These are phyloP conservation scores for Dastarcus helophoroides DNA, from an alignment of 2,888 invertebrate species.

Conservation along the genomic window DNA sequence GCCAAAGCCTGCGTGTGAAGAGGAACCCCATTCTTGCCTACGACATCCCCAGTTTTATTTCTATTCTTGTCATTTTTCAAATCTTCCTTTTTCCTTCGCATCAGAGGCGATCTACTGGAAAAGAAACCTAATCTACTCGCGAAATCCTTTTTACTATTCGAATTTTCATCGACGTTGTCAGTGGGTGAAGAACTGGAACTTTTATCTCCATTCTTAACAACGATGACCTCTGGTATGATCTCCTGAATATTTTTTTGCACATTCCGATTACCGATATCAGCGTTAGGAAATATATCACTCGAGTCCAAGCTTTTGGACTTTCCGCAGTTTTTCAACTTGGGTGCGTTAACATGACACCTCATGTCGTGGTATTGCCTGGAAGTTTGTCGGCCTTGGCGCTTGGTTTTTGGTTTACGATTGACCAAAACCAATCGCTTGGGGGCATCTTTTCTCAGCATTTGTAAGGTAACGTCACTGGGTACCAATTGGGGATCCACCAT, in stretches of 20 bases:
- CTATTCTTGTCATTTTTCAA: constrained; percentile 21
- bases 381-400: constrained; percentile 20
- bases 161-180: constrained; percentile 15
- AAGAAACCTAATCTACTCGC: constrained; percentile 33
- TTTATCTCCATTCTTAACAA: constrained; percentile 18
- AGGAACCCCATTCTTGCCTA: constrained; percentile 23
- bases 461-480: constrained; percentile 60
- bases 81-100: constrained; percentile 32
- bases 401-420: constrained; percentile 39
- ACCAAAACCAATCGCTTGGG: constrained; percentile 68
- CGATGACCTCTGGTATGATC: constrained; percentile 28
- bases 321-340: constrained; percentile 55
- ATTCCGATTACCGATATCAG: constrained; percentile 21
- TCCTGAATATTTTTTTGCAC: constrained; percentile 25
- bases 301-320: constrained; percentile 80
- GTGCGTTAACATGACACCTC: constrained; percentile 27
- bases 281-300: constrained; percentile 59
- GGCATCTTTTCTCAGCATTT: constrained; percentile 61
- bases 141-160: constrained; percentile 17
- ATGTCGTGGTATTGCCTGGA: constrained; percentile 18
- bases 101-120: constrained; percentile 31
- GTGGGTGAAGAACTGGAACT: constrained; percentile 15
- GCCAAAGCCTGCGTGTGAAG: constrained; percentile 43
- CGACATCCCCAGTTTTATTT: constrained; percentile 22
- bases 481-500: constrained; percentile 65